These are phyloP conservation scores for Buathra laborator DNA, from an alignment of 2,888 invertebrate genomes.

Conservation along the genomic window DNA sequence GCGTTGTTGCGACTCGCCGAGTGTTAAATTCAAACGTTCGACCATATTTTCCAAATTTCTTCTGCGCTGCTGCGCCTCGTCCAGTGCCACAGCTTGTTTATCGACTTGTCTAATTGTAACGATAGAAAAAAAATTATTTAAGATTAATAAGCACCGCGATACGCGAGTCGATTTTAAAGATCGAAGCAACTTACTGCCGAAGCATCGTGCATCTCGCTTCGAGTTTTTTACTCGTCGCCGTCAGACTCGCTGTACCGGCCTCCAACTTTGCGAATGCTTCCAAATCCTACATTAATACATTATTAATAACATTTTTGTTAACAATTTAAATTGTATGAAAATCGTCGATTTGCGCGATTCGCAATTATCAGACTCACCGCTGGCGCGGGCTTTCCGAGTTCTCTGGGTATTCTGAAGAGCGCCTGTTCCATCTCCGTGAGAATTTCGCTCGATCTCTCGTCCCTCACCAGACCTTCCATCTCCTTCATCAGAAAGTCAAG, in stretches of 20 bases:
- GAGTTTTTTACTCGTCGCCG: constrained; percentile 73
- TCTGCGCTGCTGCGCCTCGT: constrained; percentile 68
- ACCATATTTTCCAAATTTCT: constrained; percentile 60
- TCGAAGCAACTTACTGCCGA: constrained; percentile 70
- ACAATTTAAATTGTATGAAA: no score
- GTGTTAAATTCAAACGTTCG: constrained; percentile 64
- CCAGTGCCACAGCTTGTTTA: constrained; percentile 68
- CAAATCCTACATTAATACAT: constrained; percentile 68
- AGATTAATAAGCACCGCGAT: background rate
- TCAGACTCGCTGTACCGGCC: constrained; percentile 70
- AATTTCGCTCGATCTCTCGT: constrained; percentile 75
- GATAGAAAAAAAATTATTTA: background rate
- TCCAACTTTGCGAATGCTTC: constrained; percentile 74
- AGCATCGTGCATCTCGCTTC: constrained; percentile 69
- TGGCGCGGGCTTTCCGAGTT: constrained; percentile 66
- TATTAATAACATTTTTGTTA: background rate
- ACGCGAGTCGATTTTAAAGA: background rate
- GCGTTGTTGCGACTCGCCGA: constrained; percentile 68
- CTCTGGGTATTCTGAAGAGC: constrained; percentile 72
- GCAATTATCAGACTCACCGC: constrained; percentile 67
- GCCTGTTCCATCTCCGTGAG: constrained; percentile 77
- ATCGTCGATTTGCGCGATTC: no score
- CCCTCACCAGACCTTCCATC: constrained; percentile 73
- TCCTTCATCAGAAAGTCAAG: constrained; percentile 77
- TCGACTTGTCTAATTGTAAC: constrained; percentile 72